Conservation (phyloP, 2,113 vertebrate genomes). For the Atherinomorus stipes region DNA sequence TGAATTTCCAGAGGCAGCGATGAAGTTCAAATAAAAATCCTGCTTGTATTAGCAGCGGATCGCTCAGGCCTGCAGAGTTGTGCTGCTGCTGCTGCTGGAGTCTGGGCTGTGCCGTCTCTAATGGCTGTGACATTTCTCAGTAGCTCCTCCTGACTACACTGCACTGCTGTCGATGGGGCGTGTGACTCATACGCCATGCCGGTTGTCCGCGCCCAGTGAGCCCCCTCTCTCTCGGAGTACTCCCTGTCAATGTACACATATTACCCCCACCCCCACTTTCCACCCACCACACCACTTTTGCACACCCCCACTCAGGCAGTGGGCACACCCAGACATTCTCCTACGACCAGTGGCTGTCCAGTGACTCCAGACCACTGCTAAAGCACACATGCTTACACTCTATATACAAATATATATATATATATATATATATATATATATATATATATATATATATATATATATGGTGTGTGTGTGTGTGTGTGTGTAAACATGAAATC, state of each 20-base stretch:
- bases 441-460: no score
- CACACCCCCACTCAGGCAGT: conserved; percentile 52
- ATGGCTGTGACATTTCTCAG: conserved; percentile 77
- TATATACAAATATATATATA: neutral
- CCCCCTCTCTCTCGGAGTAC: conserved; percentile 56
- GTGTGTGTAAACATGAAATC: conserved; percentile 46
- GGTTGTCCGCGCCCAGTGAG: conserved; percentile 72
- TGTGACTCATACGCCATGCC: conserved; percentile 76
- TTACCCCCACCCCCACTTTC: conserved; percentile 1
- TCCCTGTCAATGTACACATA: conserved; percentile 43
- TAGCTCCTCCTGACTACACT: conserved; percentile 74
- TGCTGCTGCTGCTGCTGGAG: conserved; percentile 52
- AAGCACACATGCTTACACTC: conserved; percentile 24
- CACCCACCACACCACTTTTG: neutral
- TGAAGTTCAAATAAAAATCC: conserved; percentile 43
- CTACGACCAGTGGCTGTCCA: conserved; percentile 42
- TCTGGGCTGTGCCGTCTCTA: conserved; percentile 58
- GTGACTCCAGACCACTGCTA: conserved; percentile 36
- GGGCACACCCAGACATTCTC: conserved; percentile 70
- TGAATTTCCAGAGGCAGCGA: conserved; percentile 48
- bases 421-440: no score
- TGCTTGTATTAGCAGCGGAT: conserved; percentile 54
- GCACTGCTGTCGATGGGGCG: conserved; percentile 74
- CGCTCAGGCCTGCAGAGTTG: conserved; percentile 38
- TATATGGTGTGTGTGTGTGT: no score